Evolutionary conservation across 1,140 invertebrate genomes (phyloP).

Genomic region (Aphelinus atriplicis): DNA sequence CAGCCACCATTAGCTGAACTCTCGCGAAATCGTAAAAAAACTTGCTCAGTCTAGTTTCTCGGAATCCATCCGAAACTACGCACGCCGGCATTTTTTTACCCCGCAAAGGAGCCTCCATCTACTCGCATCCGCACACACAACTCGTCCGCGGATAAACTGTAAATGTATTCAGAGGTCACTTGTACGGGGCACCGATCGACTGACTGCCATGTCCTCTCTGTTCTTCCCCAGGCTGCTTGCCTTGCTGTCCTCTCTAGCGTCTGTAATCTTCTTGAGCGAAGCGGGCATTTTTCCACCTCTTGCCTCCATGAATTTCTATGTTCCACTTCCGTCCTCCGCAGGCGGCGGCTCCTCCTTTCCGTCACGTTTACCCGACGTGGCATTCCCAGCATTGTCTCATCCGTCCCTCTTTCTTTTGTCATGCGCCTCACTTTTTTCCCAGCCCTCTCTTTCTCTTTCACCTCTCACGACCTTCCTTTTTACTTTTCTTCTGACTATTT

Average conservation of each 20-base stretch:
- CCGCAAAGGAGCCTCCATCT: too few relatives aligned
- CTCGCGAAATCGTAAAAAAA: too few relatives aligned
- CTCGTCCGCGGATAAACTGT: too few relatives aligned
- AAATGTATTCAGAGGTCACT: background rate
- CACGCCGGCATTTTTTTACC: too few relatives aligned
- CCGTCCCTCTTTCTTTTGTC: constrained; percentile 14
- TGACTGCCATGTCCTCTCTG: background rate
- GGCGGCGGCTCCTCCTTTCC: constrained; percentile 16
- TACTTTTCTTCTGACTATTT: constrained; percentile 1
- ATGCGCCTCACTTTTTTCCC: background rate
- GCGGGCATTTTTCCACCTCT: constrained; percentile 48
- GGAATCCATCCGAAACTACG: too few relatives aligned
- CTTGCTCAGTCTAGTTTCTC: too few relatives aligned
- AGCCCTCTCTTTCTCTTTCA: background rate
- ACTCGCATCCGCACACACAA: too few relatives aligned
- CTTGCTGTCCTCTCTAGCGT: background rate
- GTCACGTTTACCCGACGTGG: constrained; percentile 41
- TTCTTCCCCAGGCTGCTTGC: too few relatives aligned
- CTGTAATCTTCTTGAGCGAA: constrained; percentile 51
- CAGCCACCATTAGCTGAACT: too few relatives aligned
- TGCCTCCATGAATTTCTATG: constrained; percentile 50
- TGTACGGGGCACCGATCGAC: background rate
- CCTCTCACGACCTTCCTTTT: background rate
- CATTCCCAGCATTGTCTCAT: constrained; percentile 29
- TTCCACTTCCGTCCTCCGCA: constrained; percentile 40